Conservation (phyloP, 1,140 invertebrate genomes). For the Phenacoccus solenopsis region DNA sequence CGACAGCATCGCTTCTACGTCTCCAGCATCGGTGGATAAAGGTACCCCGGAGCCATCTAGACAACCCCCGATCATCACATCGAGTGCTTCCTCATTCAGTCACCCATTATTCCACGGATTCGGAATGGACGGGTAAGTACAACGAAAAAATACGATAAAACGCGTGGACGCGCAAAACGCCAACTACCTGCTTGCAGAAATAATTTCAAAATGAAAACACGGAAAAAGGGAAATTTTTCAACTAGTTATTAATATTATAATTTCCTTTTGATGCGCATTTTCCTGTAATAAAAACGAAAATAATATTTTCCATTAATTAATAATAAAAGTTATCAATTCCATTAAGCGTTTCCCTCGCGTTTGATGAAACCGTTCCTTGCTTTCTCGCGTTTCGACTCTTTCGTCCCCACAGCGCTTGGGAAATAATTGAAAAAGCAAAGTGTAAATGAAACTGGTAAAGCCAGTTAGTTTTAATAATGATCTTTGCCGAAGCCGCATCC, state of each 20-base stretch:
- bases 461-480: not conserved
- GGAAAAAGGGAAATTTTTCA: not conserved
- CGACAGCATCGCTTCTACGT: constrained; percentile 21
- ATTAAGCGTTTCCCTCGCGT: not conserved
- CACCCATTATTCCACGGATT: constrained; percentile 30
- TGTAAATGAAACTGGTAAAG: constrained; percentile 2
- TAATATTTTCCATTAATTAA: constrained; percentile 4
- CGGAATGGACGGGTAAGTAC: constrained; percentile 29
- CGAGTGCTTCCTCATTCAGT: constrained; percentile 25
- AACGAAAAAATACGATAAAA: too few relatives aligned
- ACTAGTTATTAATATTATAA: not conserved
- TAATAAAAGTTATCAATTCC: not conserved
- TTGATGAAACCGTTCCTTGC: not conserved
- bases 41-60: constrained; percentile 19
- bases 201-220: not conserved
- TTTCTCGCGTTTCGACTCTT: not conserved
- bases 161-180: too few relatives aligned
- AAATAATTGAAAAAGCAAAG: constrained; percentile 3
- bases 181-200: too few relatives aligned
- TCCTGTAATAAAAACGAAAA: not conserved
- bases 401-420: not conserved
- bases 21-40: constrained; percentile 19
- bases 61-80: constrained; percentile 24
- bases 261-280: not conserved
- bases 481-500: not conserved